Conservation (phyloP, 2,797 vertebrate genomes). For the Basileuterus tristriatus region DNA sequence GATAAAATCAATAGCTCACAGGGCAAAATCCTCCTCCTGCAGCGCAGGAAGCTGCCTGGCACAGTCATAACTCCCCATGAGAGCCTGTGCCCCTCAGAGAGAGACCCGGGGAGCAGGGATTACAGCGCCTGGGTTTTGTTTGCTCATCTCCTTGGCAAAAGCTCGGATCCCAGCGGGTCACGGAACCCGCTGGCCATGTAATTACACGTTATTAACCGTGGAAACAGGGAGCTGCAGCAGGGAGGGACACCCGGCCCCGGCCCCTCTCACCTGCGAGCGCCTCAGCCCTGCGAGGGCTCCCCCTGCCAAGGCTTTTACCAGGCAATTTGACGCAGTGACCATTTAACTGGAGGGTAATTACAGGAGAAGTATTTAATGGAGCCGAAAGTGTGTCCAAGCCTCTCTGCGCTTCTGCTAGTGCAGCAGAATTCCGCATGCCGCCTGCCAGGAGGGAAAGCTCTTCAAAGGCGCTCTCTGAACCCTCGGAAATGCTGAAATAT, state of each 20-base stretch:
- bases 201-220: not conserved
- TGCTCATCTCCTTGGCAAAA: not conserved
- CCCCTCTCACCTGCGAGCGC: not conserved
- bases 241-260: not conserved
- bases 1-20: conserved; percentile 5
- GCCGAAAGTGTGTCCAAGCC: conserved; percentile 47
- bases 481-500: conserved; percentile 14
- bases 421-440: conserved; percentile 29
- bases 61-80: not conserved
- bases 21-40: not conserved
- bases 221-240: not conserved
- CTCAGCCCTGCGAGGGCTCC: not conserved
- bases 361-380: conserved; percentile 57
- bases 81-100: not conserved
- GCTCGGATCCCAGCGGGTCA: accelerated
- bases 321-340: conserved; percentile 59
- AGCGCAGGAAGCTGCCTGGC: not conserved
- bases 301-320: conserved; percentile 35
- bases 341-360: conserved; percentile 57
- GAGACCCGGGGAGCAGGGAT: not conserved
- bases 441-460: conserved; percentile 63
- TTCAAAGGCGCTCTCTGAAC: conserved; percentile 65
- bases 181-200: not conserved
- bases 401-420: conserved; percentile 26
- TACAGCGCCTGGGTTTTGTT: not conserved